Evolutionary conservation across 1,140 invertebrate genomes (phyloP).

Genomic region (Eriosoma lanigerum): DNA sequence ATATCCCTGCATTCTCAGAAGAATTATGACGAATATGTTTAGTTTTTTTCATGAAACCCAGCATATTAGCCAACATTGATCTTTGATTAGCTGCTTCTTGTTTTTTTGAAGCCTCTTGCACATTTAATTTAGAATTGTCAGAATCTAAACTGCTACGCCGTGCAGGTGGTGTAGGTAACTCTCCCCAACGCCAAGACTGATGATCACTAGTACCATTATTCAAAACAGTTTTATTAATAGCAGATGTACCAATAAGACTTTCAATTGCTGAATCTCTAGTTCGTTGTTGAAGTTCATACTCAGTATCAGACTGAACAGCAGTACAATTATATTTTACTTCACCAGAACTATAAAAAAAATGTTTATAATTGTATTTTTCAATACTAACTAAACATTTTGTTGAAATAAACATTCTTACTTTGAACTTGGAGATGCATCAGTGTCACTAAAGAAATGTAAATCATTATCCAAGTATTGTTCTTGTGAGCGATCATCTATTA

Average conservation of each 20-base stretch:
- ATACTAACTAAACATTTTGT: neutral
- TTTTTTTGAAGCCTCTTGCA: slow-evolving; percentile 46
- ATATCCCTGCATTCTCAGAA: slow-evolving; percentile 68
- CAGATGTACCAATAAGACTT: slow-evolving; percentile 52
- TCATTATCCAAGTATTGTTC: slow-evolving; percentile 58
- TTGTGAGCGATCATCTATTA: slow-evolving; percentile 35
- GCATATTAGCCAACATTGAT: slow-evolving; percentile 85
- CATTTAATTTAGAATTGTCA: slow-evolving; percentile 35
- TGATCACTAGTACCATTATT: slow-evolving; percentile 55
- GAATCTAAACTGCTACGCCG: slow-evolving; percentile 37
- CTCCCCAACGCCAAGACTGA: slow-evolving; percentile 90
- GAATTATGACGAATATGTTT: slow-evolving; percentile 71
- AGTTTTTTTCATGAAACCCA: slow-evolving; percentile 87
- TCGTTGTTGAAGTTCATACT: slow-evolving; percentile 76
- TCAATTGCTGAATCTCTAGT: slow-evolving; percentile 59
- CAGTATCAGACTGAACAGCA: slow-evolving; percentile 90
- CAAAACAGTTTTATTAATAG: slow-evolving; percentile 58
- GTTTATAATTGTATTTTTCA: neutral
- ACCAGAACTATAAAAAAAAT: slow-evolving; percentile 61
- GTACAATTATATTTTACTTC: slow-evolving; percentile 70
- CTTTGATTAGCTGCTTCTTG: slow-evolving; percentile 63
- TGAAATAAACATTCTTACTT: slow-evolving; percentile 49
- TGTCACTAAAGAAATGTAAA: slow-evolving; percentile 89
- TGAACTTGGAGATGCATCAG: slow-evolving; percentile 71
- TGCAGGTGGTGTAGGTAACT: slow-evolving; percentile 70